Conservation (phyloP, 2,113 vertebrate species). For the Albula goreensis region DNA sequence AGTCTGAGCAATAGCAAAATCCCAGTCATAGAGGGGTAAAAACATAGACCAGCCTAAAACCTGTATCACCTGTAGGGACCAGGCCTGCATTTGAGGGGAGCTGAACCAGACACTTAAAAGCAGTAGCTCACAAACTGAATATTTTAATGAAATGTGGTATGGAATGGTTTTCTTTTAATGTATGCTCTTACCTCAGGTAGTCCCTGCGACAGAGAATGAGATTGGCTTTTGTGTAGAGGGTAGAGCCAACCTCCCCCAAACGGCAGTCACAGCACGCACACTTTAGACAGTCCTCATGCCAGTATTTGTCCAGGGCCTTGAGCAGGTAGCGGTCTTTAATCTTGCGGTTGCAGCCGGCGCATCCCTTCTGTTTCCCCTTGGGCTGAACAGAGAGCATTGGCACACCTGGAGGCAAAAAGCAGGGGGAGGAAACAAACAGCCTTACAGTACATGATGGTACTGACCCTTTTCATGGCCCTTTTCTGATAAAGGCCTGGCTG, state of each 20-base stretch:
- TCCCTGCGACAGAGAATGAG: slow-evolving; percentile 98
- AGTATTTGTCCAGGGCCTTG: slow-evolving; percentile 99
- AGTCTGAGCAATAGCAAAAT: too few species aligned
- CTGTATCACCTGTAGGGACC: too few species aligned
- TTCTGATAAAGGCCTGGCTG: slow-evolving; percentile 67
- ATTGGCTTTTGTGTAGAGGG: slow-evolving; percentile 99
- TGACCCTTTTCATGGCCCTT: slow-evolving; percentile 69
- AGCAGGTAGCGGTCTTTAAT: slow-evolving; percentile 99
- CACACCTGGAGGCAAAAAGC: slow-evolving; percentile 81
- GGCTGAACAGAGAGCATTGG: slow-evolving; percentile 98
- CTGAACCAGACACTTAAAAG: too few species aligned
- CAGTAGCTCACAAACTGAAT: too few species aligned
- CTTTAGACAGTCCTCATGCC: slow-evolving; percentile 99
- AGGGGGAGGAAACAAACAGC: slow-evolving; percentile 69
- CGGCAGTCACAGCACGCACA: slow-evolving; percentile 99
- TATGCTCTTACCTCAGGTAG: slow-evolving; percentile 90
- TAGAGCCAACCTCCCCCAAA: slow-evolving; percentile 98
- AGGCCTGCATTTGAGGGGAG: too few species aligned
- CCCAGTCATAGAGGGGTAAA: too few species aligned
- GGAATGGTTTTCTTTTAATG: background rate
- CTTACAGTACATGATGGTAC: slow-evolving; percentile 62
- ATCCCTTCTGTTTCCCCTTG: slow-evolving; percentile 99
- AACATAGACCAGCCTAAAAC: too few species aligned
- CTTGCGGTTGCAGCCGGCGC: slow-evolving; percentile 98
- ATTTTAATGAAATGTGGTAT: background rate